Evolutionary conservation across 2,888 invertebrate genomes (phyloP), one percentile per base, ranked within the genome.

Genomic region (Calliphora vomitoria): DNA sequence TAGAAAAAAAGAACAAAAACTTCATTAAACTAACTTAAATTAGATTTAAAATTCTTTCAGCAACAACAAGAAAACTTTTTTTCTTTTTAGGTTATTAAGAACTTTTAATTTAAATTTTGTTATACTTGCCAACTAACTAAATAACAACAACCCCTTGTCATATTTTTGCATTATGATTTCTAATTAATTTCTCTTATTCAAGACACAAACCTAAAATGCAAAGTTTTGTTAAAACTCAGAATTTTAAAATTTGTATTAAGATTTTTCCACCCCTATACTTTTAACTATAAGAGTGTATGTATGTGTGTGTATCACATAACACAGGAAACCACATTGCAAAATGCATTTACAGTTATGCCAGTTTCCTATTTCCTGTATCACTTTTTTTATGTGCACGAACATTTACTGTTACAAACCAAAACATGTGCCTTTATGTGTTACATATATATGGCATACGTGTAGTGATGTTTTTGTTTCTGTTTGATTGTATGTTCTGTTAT

Each of bases 291-390:
- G 20, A 58, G 5, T 50, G 53, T 62, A 44, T 64, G n/a, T n/a
- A n/a, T n/a, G 35, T 35, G 18, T 68, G 31, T 68, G 50, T 68
- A 72, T 79, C 60, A 47, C 18, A 76, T 58, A 66, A 86, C 44
- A 74, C 84, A 62, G 83, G 75, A 87, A 83, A 87, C 86, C 75
- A 58, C 84, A 83, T 58, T 20, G 71, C 82, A 71, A 64, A 88
- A 85, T 88, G 35, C 83, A 88, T 80, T 88, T 82, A 83, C 81
- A 86, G 74, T 79, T 81, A 82, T 69, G 79, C 60, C 83, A 84
- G 79, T 86, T 86, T 82, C 66, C 80, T 79, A 88, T 84, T 79
- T 88, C 88, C 88, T 74, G 86, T 88, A 82, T 81, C 78, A 74
- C 11, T 81, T 64, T 83, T 81, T 64, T 83, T 76, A 71, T 80